Percentiles rank a stretch among this genome's conserved stretches.
Evolutionary conservation across 2,797 vertebrate genomes (phyloP).

Genomic region (Nannoperca obscura): DNA sequence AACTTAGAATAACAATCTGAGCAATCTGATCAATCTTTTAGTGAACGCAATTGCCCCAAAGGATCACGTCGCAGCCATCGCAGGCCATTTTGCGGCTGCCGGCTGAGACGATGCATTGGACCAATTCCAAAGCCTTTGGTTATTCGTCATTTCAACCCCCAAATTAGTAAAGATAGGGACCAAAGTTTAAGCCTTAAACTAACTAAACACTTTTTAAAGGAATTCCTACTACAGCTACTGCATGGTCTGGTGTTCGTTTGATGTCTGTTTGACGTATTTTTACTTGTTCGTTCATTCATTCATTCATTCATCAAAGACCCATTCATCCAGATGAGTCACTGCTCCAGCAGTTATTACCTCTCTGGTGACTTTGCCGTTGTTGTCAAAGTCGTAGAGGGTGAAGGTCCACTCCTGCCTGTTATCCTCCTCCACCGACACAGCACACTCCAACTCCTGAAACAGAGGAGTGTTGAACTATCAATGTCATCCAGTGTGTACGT

Average conservation of each 20-base stretch:
- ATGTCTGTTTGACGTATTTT: neutral
- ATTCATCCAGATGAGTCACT: neutral
- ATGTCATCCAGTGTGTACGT: conserved; percentile 20
- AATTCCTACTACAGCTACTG: neutral
- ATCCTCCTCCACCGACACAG: conserved; percentile 97
- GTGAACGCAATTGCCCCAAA: no score
- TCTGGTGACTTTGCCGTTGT: conserved; percentile 98
- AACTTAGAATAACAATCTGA: no score
- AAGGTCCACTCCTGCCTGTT: conserved; percentile 99
- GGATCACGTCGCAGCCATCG: no score
- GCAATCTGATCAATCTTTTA: no score
- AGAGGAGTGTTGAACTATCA: conserved; percentile 38
- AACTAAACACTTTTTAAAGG: neutral
- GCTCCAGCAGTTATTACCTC: conserved; percentile 86
- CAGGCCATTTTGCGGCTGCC: no score
- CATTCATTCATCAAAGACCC: conserved; percentile 17
- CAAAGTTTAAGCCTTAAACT: neutral
- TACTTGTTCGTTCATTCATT: conserved; percentile 6
- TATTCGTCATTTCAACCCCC: no score
- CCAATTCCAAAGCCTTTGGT: no score
- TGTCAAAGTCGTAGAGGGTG: conserved; percentile 99
- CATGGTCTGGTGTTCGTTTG: neutral
- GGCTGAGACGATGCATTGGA: no score
- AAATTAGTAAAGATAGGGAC: no score
- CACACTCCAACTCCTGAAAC: conserved; percentile 96